Evolutionary conservation across 2,113 vertebrate genomes (phyloP).

Genomic region (Spermophilus dauricus): DNA sequence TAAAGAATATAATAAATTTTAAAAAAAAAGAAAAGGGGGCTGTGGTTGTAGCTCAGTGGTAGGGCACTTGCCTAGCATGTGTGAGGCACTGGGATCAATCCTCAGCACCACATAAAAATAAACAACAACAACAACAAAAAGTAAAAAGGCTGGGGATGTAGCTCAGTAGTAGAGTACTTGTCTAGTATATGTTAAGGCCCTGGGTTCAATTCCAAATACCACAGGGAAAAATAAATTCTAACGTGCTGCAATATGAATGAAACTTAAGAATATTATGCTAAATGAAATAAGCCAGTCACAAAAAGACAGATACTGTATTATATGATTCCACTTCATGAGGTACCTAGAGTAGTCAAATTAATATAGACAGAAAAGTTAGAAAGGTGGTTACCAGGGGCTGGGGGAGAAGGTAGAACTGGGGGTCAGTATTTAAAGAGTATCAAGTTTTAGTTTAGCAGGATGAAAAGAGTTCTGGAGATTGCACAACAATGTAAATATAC

Average conservation of each 20-base stretch:
- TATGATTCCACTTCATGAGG: background rate
- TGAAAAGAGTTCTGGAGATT: background rate
- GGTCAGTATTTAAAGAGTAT: background rate
- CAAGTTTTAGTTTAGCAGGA: background rate
- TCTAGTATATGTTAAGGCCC: background rate
- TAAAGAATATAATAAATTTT: too few species aligned
- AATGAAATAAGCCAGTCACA: slow-evolving; percentile 11
- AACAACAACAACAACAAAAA: too few species aligned
- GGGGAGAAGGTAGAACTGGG: background rate
- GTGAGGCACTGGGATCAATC: too few species aligned
- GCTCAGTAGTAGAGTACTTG: background rate
- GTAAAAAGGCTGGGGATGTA: too few species aligned
- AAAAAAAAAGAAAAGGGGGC: background rate
- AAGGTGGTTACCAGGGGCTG: background rate
- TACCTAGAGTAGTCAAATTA: background rate
- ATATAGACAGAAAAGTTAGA: background rate
- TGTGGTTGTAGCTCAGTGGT: too few species aligned
- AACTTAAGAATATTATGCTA: background rate
- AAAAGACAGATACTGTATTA: background rate
- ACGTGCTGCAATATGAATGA: background rate
- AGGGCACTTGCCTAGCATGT: too few species aligned
- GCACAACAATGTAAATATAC: background rate
- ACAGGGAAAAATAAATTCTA: background rate
- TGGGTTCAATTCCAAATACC: background rate
- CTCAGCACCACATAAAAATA: too few species aligned